phyloP scores from a whole-genome alignment of 2,888 invertebrate species.

The Drosophila pullipes region DNA sequence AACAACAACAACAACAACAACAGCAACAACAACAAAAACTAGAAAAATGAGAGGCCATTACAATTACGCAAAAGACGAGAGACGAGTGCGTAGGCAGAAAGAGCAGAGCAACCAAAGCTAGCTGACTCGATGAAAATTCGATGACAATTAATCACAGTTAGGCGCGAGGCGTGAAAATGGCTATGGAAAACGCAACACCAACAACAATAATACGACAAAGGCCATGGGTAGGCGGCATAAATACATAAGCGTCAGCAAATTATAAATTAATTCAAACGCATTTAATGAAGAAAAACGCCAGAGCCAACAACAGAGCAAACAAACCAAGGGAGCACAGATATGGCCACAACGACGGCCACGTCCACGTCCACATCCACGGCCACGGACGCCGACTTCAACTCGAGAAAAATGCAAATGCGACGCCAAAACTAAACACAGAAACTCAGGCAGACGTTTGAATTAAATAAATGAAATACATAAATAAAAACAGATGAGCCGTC shows the following conservation, averaged over 20 bases:
- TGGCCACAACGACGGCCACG: not conserved
- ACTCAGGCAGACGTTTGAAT: conserved; percentile 68
- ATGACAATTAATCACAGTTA: conserved; percentile 80
- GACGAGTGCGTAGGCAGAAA: conserved; percentile 21
- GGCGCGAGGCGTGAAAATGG: conserved; percentile 76
- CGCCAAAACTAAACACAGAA: conserved; percentile 50
- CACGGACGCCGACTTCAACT: conserved; percentile 12
- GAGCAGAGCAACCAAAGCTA: conserved; percentile 42
- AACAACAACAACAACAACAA: conserved; percentile 6
- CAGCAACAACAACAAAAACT: not conserved
- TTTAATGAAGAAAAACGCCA: conserved; percentile 76
- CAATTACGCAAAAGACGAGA: conserved; percentile 40
- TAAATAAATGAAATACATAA: conserved; percentile 80
- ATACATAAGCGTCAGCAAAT: conserved; percentile 79
- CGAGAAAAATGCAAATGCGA: conserved; percentile 67
- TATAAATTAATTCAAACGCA: conserved; percentile 80
- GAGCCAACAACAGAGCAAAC: conserved; percentile 50
- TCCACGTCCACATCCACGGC: not conserved
- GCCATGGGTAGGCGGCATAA: conserved; percentile 58
- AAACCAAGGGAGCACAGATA: conserved; percentile 19
- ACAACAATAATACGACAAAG: conserved; percentile 20
- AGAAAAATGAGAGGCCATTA: conserved; percentile 41
- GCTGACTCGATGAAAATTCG: conserved; percentile 79
- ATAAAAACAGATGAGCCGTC: conserved; percentile 61
- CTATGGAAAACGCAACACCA: conserved; percentile 17